Percentiles rank a stretch among this genome's conserved stretches.
Evolutionary conservation across 1,140 invertebrate species (phyloP).

Genomic region (Euschistus heros): DNA sequence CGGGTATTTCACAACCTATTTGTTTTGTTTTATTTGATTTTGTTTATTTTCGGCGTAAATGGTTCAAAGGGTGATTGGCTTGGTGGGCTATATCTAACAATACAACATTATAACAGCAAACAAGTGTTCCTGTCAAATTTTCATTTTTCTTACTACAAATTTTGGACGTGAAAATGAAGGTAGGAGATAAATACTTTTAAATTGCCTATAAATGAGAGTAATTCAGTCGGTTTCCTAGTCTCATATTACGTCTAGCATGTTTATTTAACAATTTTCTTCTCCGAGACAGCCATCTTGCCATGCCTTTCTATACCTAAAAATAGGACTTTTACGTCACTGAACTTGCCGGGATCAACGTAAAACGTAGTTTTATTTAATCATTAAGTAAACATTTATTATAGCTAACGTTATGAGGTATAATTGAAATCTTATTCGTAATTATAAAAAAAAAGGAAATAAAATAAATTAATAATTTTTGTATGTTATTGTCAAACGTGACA

Average conservation of each 20-base stretch:
- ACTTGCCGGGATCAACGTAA: too few relatives aligned
- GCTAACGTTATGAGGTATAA: too few relatives aligned
- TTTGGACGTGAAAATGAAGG: slow-evolving; percentile 7
- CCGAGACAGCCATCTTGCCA: slow-evolving; percentile 9
- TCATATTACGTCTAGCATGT: slow-evolving; percentile 9
- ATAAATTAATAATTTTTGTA: too few relatives aligned
- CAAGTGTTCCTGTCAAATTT: slow-evolving; percentile 6
- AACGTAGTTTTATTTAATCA: too few relatives aligned
- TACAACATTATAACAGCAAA: slow-evolving; percentile 3
- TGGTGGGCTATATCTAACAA: slow-evolving; percentile 10
- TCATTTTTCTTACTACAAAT: slow-evolving; percentile 3
- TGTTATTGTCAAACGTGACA: too few relatives aligned
- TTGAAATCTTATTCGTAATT: too few relatives aligned
- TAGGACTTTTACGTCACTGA: background rate
- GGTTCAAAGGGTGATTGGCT: slow-evolving; percentile 13
- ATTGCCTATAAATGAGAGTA: slow-evolving; percentile 8
- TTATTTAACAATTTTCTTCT: slow-evolving; percentile 10
- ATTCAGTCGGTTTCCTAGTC: slow-evolving; percentile 1
- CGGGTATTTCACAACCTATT: background rate
- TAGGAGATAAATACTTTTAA: slow-evolving; percentile 7
- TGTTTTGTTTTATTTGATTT: slow-evolving; percentile 10
- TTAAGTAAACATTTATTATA: too few relatives aligned
- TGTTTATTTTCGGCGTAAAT: background rate
- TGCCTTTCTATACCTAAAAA: slow-evolving; percentile 4
- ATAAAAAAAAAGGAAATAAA: too few relatives aligned